These are phyloP conservation scores for Aphelocoma californica DNA, from an alignment of 2,797 vertebrate genomes.

Conservation along the genomic window DNA sequence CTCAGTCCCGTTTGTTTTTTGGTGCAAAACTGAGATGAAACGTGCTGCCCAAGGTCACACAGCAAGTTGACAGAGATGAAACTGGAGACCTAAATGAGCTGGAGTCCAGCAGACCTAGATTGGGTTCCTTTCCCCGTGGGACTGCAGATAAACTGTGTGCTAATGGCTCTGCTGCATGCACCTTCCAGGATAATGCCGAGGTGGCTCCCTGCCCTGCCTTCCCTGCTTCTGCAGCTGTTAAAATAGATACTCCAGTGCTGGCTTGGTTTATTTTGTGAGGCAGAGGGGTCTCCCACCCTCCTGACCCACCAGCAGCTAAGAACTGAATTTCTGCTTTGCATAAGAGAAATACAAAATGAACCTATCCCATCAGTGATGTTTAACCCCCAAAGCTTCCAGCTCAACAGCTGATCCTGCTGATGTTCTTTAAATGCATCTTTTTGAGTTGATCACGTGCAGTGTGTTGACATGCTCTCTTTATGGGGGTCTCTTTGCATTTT, in stretches of 20 bases:
- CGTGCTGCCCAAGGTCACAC: background rate
- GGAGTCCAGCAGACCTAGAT: background rate
- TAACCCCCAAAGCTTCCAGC: background rate
- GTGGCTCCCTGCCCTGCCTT: background rate
- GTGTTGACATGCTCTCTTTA: background rate
- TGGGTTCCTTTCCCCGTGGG: background rate
- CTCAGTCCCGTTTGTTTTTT: background rate
- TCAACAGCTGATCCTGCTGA: background rate
- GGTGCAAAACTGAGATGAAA: background rate
- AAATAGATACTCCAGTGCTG: background rate
- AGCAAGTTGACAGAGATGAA: conserved; percentile 1
- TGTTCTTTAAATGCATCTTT: background rate
- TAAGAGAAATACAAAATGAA: background rate
- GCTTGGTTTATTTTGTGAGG: background rate
- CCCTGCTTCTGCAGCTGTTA: background rate
- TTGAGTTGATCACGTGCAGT: background rate
- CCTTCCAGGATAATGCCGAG: background rate
- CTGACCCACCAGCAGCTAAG: background rate
- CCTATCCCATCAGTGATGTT: background rate
- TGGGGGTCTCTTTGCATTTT: background rate
- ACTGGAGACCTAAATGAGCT: conserved; percentile 17
- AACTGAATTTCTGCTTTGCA: background rate
- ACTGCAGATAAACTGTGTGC: background rate
- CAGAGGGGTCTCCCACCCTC: background rate
- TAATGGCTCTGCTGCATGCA: conserved; percentile 39